Evolutionary conservation across 2,797 vertebrate species (phyloP).

Genomic region (Paramormyrops hopkinsi): DNA sequence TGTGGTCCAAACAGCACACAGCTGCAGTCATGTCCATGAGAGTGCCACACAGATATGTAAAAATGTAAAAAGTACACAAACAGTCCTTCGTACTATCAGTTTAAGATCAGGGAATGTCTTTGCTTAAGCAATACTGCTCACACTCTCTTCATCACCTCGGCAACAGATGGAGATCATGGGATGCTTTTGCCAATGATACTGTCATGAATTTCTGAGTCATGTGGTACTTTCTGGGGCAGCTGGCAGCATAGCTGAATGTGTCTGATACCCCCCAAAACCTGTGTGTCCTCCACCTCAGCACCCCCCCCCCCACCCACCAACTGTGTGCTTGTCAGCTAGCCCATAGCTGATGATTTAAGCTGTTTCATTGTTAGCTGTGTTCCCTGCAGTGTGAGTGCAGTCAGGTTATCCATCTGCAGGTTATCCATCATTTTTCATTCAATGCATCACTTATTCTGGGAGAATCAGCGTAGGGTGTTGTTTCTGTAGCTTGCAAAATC

Average conservation of each 20-base stretch:
- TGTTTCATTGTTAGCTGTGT: not conserved
- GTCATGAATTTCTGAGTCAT: not conserved
- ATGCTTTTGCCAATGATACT: not conserved
- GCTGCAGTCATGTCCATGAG: not conserved
- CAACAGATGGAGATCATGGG: slow-evolving; percentile 2
- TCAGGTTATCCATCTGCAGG: not conserved
- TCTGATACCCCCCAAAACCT: slow-evolving; percentile 1
- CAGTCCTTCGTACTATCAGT: not conserved
- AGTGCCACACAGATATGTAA: not conserved
- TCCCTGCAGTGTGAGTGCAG: not conserved
- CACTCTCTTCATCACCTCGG: not conserved
- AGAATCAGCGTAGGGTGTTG: not conserved
- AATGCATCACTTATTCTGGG: not conserved
- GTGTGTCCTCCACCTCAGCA: not conserved
- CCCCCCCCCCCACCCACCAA: not conserved
- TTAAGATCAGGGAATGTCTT: not conserved
- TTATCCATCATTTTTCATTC: not conserved
- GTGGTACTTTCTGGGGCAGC: not conserved
- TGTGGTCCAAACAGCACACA: not conserved
- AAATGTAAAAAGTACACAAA: not conserved
- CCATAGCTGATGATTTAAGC: not conserved
- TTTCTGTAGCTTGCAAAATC: not conserved
- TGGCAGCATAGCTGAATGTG: not conserved
- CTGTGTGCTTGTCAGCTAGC: not conserved
- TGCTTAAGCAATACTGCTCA: not conserved